A percentile compares a stretch with the other conserved stretches of the same genome.
Evolutionary conservation across 2,113 vertebrate species (phyloP).

Genomic region (Calyptommatus sinebrachiatus): DNA sequence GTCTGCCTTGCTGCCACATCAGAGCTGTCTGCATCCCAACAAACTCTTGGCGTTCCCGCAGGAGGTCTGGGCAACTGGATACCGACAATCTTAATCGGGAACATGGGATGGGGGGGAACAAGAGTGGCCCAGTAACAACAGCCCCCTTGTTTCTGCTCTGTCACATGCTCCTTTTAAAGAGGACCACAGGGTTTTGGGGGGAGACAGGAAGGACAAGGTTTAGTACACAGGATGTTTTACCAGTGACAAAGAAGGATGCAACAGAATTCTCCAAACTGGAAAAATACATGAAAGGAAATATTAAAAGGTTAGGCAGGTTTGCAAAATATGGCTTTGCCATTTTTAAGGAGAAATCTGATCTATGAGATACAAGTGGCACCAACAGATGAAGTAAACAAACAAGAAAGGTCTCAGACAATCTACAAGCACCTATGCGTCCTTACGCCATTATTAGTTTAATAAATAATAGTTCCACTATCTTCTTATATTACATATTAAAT

Average conservation of each 20-base stretch:
- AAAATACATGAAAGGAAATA: too few species aligned
- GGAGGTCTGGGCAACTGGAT: conserved; percentile 56
- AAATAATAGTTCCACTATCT: too few species aligned
- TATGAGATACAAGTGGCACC: too few species aligned
- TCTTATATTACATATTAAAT: too few species aligned
- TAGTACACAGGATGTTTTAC: background rate
- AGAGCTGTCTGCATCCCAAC: conserved; percentile 67
- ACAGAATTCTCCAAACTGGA: background rate
- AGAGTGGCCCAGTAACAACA: conserved; percentile 6
- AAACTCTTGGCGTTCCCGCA: conserved; percentile 55
- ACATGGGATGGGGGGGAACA: conserved; percentile 2
- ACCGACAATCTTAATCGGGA: conserved; percentile 43
- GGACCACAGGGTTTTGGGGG: conserved; percentile 15
- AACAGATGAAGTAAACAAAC: too few species aligned
- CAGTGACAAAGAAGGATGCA: background rate
- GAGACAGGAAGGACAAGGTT: too few species aligned
- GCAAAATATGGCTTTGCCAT: too few species aligned
- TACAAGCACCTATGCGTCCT: too few species aligned
- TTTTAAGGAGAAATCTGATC: too few species aligned
- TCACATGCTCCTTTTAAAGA: conserved; percentile 24
- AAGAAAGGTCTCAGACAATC: too few species aligned
- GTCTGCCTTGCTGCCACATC: conserved; percentile 67
- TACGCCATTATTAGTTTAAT: too few species aligned
- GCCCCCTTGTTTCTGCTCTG: conserved; percentile 25
- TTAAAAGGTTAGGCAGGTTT: too few species aligned